Evolutionary conservation across 1,140 invertebrate species (phyloP), one percentile per base, ranked within the genome.

Genomic region (Sipha flava): DNA sequence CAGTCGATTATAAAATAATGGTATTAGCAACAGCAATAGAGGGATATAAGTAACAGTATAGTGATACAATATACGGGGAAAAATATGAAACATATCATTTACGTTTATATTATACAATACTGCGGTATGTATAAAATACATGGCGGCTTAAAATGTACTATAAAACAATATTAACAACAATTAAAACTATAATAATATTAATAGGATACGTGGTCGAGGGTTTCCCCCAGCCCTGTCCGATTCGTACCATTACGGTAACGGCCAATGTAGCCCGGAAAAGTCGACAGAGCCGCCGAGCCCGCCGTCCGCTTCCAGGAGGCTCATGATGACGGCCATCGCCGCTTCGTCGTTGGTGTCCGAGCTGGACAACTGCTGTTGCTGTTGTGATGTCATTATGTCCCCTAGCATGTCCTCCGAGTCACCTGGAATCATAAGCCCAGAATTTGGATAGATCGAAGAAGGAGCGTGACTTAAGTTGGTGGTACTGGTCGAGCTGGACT

Each of bases 321-420:
- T 95, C 94, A 97, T 95, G 80, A 97, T 94, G 37, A 96, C 93
- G 7, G 94, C 93, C 93, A 96, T 95, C 2, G 93, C 93, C 23
- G 94, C 94, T 83, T 96, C 94, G 82, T 95, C 93, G 83, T 94
- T 95, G 14, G 92, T 92, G 83, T 94, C 92, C 37, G 88, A 88
- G 0, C 89, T 86, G 7, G 86, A 84, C 47, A 85, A 83, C 47
- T 83, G 84, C 47, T 83, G 84, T 16, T 85, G 83, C 34, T 86
- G 86, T 12, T 89, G 86, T 12, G 86, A 85, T 1, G 87, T 85
- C 66, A 87, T 87, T 80, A 91, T 90, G 83, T 90, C 89, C 57
- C 90, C 88, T 81, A 90, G 88, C 82, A 91, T 87, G 45, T 89
- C 87, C 45, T 89, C 88, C 21, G 89, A 87, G 3, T 83, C 82